Evolutionary conservation across 2,113 vertebrate species (phyloP).

Genomic region (Heterocephalus glaber): DNA sequence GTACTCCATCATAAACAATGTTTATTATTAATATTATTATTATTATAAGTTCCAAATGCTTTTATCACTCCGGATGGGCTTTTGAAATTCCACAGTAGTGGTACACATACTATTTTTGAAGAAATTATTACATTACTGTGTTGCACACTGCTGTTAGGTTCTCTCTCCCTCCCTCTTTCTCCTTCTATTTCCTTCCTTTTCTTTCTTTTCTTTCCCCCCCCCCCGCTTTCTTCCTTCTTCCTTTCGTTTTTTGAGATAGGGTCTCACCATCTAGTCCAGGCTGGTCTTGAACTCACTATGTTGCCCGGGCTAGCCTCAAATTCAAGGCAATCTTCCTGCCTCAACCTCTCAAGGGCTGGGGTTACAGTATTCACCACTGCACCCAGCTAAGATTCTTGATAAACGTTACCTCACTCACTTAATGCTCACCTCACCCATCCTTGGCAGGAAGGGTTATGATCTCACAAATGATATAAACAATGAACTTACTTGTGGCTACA

Average conservation of each 20-base stretch:
- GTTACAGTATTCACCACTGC: neutral
- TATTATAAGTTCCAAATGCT: neutral
- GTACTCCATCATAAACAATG: neutral
- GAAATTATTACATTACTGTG: slow-evolving; percentile 20
- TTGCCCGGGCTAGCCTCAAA: neutral
- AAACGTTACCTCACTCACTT: slow-evolving; percentile 28
- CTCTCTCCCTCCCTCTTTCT: neutral
- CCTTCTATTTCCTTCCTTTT: neutral
- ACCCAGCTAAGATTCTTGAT: neutral
- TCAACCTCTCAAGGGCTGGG: neutral
- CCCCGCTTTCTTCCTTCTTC: neutral
- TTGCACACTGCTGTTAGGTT: neutral
- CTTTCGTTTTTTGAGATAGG: neutral
- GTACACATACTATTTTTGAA: neutral
- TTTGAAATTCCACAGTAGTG: neutral
- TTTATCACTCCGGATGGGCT: neutral
- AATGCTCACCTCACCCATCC: neutral
- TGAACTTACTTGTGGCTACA: slow-evolving; percentile 23
- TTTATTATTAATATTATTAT: neutral
- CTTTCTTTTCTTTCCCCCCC: neutral
- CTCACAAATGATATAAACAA: neutral
- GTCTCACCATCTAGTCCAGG: neutral
- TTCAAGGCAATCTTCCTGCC: neutral
- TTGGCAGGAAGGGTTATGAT: slow-evolving; percentile 21
- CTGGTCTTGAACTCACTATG: neutral